Base-by-base conservation (phyloP, 2,888 invertebrate species). In the Drosophila mimetica region DNA sequence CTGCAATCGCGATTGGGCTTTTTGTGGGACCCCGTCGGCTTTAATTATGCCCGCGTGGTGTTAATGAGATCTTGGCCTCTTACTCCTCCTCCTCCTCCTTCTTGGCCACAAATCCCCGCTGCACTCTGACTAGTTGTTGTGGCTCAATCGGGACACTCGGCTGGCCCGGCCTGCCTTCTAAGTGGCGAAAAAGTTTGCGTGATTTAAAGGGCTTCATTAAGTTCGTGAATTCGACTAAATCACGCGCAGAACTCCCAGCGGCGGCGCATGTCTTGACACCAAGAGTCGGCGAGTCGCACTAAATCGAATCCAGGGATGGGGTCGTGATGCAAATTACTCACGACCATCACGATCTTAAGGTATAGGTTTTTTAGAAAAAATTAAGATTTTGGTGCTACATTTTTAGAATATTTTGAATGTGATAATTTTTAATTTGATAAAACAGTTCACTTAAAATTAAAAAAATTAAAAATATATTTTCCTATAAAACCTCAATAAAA, bases 171-270 rank as follows among this genome's bases (percentile, higher is more conserved):
- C 78, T 74, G 42, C 42, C 42, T 44, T 85, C 76, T 72, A 71
- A 77, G 88, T 89, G 88, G 89, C 90, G 86, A 87, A 89, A 84
- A 84, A 88, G 88, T 70, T 88, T 83, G 92, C 92, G 92, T 92
- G 91, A 92, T 91, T 90, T 91, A 91, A 90, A 91, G 91, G 90
- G 92, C 91, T 92, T 92, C 91, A 92, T 92, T 92, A 92, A 92
- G 91, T 90, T 92, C 92, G 92, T 92, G 92, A 91, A 92, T 91
- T 92, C 90, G 91, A 90, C 89, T 89, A 89, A 91, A 92, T 92
- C 92, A 92, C 92, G 92, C 92, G 90, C 91, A 73, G 63, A 61
- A 41, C 71, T 60, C 73, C 51, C 75, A 75, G 60, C 61, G 74
- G 71, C 77, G 79, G 81, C 88, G 86, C 84, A 88, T 87, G 86